Conservation (phyloP, 2,113 vertebrate genomes). For the Hymenochirus boettgeri region DNA sequence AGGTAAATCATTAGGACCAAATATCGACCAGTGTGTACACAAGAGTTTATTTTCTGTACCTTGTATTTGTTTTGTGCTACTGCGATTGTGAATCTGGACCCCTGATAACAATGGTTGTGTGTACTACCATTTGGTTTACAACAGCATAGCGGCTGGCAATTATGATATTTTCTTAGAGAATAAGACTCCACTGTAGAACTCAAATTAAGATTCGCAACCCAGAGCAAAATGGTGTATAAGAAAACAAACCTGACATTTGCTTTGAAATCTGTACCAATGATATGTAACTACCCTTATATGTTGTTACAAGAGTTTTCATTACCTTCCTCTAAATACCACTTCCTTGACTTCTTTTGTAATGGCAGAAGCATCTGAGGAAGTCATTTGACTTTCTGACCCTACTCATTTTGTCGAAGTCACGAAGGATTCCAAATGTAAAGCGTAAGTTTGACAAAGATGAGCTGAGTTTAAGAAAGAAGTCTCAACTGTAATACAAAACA, state of each 20-base stretch:
- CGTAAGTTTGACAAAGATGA: conserved; percentile 73
- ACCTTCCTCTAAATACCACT: conserved; percentile 5
- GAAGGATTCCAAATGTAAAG: conserved; percentile 74
- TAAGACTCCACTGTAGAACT: too few species aligned
- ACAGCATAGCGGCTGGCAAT: background rate
- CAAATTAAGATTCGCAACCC: too few species aligned
- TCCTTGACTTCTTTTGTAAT: conserved; percentile 51
- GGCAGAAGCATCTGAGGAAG: conserved; percentile 75
- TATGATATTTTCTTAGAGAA: too few species aligned
- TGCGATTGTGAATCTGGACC: background rate
- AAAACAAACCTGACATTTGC: conserved; percentile 32
- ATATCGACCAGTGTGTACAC: too few species aligned
- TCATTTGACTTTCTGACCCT: conserved; percentile 64
- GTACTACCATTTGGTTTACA: background rate
- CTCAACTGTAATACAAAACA: conserved; percentile 71
- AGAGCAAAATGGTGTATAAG: too few species aligned
- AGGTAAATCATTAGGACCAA: too few species aligned
- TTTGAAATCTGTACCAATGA: conserved; percentile 38
- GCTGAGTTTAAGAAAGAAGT: conserved; percentile 61
- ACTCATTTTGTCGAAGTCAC: conserved; percentile 72
- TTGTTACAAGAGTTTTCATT: conserved; percentile 11
- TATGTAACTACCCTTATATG: conserved; percentile 50
- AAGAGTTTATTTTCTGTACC: too few species aligned
- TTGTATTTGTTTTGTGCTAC: too few species aligned
- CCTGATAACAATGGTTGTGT: background rate